Evolutionary conservation across 2,113 vertebrate species (phyloP).

Genomic region (Talpa occidentalis): DNA sequence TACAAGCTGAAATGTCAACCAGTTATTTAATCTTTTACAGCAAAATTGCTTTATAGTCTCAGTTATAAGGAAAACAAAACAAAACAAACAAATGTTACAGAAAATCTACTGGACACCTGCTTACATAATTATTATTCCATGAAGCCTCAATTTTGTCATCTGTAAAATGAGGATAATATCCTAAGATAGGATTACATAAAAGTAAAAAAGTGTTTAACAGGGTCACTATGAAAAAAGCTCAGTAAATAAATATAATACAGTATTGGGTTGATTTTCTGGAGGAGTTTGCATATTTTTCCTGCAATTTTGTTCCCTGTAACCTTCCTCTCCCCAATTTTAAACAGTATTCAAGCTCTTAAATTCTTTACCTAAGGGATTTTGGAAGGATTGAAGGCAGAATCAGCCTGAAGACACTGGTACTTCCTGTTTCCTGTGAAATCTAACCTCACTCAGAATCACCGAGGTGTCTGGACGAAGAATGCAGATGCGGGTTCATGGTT

Average conservation of each 20-base stretch:
- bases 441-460: neutral
- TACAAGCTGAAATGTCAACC: no score
- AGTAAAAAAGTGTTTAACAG: neutral
- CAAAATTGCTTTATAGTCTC: no score
- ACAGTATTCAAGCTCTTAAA: neutral
- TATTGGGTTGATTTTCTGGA: neutral
- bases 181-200: neutral
- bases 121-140: neutral
- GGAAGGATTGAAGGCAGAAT: neutral
- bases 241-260: neutral
- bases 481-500: neutral
- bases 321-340: neutral
- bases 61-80: no score
- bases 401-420: neutral
- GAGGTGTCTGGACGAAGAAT: neutral
- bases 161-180: neutral
- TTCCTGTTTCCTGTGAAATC: neutral
- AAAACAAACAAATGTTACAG: no score
- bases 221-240: neutral
- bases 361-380: neutral
- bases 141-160: neutral
- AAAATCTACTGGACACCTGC: no score
- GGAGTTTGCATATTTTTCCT: neutral
- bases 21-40: no score
- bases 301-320: neutral